Evolutionary conservation across 2,113 vertebrate species (phyloP).

Genomic region (Erinaceus europaeus): DNA sequence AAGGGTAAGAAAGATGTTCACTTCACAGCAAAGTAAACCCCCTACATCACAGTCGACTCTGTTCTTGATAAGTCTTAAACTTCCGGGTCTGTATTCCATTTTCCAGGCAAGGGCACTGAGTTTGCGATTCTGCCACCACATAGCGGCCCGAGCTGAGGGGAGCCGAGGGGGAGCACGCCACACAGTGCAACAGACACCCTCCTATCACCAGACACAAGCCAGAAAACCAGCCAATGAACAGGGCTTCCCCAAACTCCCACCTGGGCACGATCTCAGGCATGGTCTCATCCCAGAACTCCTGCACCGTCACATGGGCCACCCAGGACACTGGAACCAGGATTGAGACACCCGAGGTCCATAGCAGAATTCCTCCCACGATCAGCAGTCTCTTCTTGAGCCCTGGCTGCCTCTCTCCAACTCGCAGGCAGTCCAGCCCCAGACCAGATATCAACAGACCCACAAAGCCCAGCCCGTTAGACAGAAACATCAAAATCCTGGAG

Average conservation of each 20-base stretch:
- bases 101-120: constrained; percentile 67
- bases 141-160: constrained; percentile 30
- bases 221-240: constrained; percentile 94
- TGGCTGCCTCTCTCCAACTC: constrained; percentile 76
- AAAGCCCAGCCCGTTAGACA: constrained; percentile 84
- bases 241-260: constrained; percentile 95
- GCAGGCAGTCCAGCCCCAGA: constrained; percentile 88
- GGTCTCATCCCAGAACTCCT: constrained; percentile 92
- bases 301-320: constrained; percentile 91
- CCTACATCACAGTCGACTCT: no score
- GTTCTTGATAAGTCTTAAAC: not conserved
- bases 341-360: constrained; percentile 86
- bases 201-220: constrained; percentile 78
- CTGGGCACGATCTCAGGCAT: constrained; percentile 92
- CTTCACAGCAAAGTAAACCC: no score
- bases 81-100: constrained; percentile 67
- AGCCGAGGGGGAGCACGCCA: constrained; percentile 52
- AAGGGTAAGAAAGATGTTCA: no score
- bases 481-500: constrained; percentile 85
- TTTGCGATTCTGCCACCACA: constrained; percentile 42
- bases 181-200: not conserved
- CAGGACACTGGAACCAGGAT: constrained; percentile 89
- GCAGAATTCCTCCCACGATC: constrained; percentile 84
- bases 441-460: constrained; percentile 85
- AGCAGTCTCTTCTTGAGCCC: constrained; percentile 85